Evolutionary conservation across 2,888 invertebrate species (phyloP).

Genomic region (Lepidonotus clava): DNA sequence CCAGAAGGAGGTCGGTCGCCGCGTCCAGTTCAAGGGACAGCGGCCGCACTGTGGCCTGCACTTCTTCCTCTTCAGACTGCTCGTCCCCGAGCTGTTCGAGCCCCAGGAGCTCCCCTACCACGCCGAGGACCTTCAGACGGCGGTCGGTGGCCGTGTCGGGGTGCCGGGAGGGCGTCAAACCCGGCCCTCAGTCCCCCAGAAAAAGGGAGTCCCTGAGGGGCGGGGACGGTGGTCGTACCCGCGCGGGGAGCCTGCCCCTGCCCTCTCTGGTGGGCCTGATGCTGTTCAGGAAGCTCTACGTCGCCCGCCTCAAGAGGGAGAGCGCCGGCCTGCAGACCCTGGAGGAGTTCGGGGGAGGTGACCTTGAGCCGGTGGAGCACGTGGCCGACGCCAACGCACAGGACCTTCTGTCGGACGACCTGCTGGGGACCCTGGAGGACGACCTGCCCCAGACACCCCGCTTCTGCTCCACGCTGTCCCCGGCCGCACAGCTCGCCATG

Average conservation of each 20-base stretch:
- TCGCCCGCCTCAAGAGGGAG: neutral
- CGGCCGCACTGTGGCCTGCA: neutral
- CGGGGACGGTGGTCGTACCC: neutral
- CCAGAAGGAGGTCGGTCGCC: neutral
- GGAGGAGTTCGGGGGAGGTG: neutral
- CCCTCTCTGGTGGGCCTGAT: neutral
- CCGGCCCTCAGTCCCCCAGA: neutral
- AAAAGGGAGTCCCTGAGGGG: neutral
- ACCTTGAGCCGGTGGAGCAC: neutral
- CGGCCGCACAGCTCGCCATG: neutral
- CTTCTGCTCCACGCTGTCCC: neutral
- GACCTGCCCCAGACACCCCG: neutral
- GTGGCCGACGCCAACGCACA: neutral
- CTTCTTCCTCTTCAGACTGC: neutral
- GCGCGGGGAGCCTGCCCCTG: neutral
- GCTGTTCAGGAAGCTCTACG: conserved; percentile 1
- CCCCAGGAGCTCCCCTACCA: too few species aligned
- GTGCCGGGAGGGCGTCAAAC: too few species aligned
- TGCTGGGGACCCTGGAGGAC: neutral
- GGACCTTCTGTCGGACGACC: too few species aligned
- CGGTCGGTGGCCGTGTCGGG: neutral
- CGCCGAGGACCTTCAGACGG: neutral
- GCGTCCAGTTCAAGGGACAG: neutral
- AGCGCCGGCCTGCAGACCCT: neutral
- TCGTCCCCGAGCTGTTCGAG: too few species aligned